Percentiles rank a stretch among this genome's conserved stretches.
Conservation (phyloP, 2,113 vertebrate genomes). For the Bungarus multicinctus region DNA sequence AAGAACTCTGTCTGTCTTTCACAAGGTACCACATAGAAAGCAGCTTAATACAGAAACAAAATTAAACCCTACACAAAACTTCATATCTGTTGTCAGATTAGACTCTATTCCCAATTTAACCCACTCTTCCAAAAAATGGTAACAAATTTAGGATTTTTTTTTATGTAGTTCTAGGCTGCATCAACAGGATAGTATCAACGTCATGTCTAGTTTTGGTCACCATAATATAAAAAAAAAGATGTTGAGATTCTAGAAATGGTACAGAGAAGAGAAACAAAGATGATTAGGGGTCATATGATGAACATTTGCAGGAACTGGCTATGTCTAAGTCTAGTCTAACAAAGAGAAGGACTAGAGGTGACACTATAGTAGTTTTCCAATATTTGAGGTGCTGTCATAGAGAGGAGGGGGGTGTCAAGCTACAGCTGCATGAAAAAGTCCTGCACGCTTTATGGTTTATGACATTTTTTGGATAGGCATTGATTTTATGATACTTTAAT, state of each 20-base stretch:
- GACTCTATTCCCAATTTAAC: constrained; percentile 40
- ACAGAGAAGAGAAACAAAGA: not conserved
- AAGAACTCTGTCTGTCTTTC: constrained; percentile 35
- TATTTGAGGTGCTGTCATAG: not conserved
- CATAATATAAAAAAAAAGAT: too few species aligned
- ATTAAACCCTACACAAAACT: constrained; percentile 20
- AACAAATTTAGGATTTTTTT: constrained; percentile 40
- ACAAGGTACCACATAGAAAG: constrained; percentile 26
- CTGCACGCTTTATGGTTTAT: too few species aligned
- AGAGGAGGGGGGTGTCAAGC: not conserved
- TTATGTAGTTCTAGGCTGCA: not conserved
- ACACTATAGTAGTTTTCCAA: not conserved
- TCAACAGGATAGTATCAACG: not conserved
- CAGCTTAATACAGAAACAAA: not conserved
- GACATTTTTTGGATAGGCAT: too few species aligned
- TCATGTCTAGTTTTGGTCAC: too few species aligned
- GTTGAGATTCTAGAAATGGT: too few species aligned
- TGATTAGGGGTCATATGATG: not conserved
- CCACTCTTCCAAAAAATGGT: constrained; percentile 46
- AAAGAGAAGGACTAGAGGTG: not conserved
- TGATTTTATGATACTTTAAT: too few species aligned
- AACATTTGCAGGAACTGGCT: not conserved
- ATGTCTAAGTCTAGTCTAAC: not conserved
- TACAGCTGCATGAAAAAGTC: too few species aligned
- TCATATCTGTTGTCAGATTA: constrained; percentile 41